Base-by-base conservation (phyloP, 1,140 invertebrate species). In the Dendroctonus ponderosae region DNA sequence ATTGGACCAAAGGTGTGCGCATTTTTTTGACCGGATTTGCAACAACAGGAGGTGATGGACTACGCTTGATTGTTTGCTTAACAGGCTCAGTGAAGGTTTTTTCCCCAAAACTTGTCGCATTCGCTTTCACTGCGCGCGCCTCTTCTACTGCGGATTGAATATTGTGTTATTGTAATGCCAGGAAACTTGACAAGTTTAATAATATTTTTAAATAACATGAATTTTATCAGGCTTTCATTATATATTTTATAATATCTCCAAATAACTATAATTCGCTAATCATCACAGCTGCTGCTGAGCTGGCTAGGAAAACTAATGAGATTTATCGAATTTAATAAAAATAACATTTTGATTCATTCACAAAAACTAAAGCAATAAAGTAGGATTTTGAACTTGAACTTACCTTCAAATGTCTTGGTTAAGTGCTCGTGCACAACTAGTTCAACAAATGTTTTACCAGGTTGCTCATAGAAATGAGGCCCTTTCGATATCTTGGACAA, bases 401-500 rank as follows among this genome's bases (percentile, higher is more conserved):
- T 72, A 75, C 72, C 74, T 52, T 74, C 75, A 48, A 65, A 58
- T 3, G 50, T 65, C 62, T 72, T 74, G 1, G 74, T 77, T 9
- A 78, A 57, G 64, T 77, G 74, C 2, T 79, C 72, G 38, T 71
- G 70, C 51, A 73, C 70, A 7, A 79, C 68, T 6, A 79, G 63
- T 44, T 79, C 69, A 59, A 77, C 73, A 63, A 79, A 79, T 7
- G 72, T 78, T 39, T 66, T 56, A 12, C 78, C 78, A 5, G 63
- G 65, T 43, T 68, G 66, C 67, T 79, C 78, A 7, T 69, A 74
- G 79, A 84, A 85, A 72, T 85, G 84, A 66, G 75, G 79, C 38
- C 84, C 83, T 67, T 82, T 79, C 70, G 77, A 79, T 59, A 85
- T 79, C 68, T 80, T 79, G 67, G 82, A 80, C 63, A 83, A 80